Evolutionary conservation across 2,797 vertebrate species (phyloP), one percentile per base, ranked within the genome.

Genomic region (Myoxocephalus aenaeus): DNA sequence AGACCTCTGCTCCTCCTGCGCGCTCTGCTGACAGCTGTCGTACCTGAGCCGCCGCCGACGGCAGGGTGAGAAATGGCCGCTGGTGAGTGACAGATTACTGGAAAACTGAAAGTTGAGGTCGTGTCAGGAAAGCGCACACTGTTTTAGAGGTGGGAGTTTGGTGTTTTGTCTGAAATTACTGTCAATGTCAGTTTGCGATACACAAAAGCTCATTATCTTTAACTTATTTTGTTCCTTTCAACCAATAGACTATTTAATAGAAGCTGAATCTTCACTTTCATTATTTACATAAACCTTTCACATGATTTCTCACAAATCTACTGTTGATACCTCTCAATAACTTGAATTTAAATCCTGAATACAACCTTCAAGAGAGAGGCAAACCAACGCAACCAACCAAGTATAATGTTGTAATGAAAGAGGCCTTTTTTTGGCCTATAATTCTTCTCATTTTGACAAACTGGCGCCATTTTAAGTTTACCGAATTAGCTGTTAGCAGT

Each of bases 1-100:
- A n/a, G 96, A 93, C 86, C 95, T 80, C 82, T 93, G 92, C 83
- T 97, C 97, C 20, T 96, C 96, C 78, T 91, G 93, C 0, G 38
- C 66, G 42, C 84, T 91, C 74, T 95, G 96, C 70, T 93, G 95
- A 79, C 96, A 96, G 87, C 90, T 86, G 80, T 91, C 93, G 2
- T 91, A 94, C 80, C 90, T 91, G 75, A 44, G 29, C 15, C 34
- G 34, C 6, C 5, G 32, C 2, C 7, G 48, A 14, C 12, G 22
- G 20, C 0, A 27, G n/a, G 32, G 46, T 1, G 17, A 29, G 14
- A 46, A 66, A 56, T 32, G 9, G 58, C 50, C 59, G 46, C 29
- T 15, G n/a, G 20, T n/a, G 48, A 40, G 20, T 8, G 25, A 53
- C 18, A 25, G 15, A 68, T 32, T 1, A 25, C 29, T 25, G 22